A percentile compares a stretch with the other conserved stretches of the same genome.
These are phyloP conservation scores for Acanthosepion lycidas DNA, from an alignment of 2,888 invertebrate species.

Conservation along the genomic window DNA sequence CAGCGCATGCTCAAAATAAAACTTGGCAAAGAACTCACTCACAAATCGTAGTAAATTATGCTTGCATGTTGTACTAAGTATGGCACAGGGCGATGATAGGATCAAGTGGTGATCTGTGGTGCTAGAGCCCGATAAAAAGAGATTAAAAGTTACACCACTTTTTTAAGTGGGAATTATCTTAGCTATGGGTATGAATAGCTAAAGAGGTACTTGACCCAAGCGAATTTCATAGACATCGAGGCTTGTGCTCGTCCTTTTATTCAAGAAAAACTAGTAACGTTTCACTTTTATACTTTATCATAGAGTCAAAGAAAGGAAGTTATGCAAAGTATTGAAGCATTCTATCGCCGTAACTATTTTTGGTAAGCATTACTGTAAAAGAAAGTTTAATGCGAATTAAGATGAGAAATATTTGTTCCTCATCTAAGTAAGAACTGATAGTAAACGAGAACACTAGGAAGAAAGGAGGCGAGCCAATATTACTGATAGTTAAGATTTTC, in stretches of 20 bases:
- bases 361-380: neutral
- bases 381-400: neutral
- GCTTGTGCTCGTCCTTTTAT: neutral
- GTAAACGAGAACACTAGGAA: neutral
- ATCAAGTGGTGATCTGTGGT: neutral
- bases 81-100: neutral
- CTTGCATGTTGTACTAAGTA: neutral
- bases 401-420: neutral
- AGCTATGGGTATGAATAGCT: neutral
- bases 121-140: neutral
- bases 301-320: neutral
- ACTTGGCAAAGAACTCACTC: neutral
- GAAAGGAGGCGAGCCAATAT: neutral
- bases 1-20: neutral
- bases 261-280: neutral
- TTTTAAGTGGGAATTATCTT: neutral
- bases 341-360: neutral
- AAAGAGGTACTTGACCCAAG: neutral
- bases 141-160: too few relatives aligned
- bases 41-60: neutral
- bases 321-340: neutral
- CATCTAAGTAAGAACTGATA: neutral
- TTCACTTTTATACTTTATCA: neutral
- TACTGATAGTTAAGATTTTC: neutral
- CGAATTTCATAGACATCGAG: neutral